Conservation (phyloP, 2,888 invertebrate species). For the Dyspetes luteomarginatus region DNA sequence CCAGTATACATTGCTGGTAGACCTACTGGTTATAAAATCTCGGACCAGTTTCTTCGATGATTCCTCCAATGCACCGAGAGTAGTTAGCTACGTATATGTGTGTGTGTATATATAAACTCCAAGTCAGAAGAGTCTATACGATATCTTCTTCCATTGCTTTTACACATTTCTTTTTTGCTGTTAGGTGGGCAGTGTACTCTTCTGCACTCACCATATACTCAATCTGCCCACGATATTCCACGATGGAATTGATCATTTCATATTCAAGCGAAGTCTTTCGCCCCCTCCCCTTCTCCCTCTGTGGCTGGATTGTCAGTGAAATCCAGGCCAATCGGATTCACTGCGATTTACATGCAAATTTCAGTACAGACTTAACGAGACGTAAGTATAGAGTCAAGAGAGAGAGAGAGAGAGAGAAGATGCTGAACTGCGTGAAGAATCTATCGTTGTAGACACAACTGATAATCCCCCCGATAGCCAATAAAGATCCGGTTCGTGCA, state of each 20-base stretch:
- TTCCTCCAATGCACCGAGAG: constrained; percentile 51
- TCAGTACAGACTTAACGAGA: constrained; percentile 61
- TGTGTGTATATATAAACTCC: neutral
- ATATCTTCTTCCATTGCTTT: constrained; percentile 45
- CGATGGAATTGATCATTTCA: constrained; percentile 60
- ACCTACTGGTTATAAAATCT: constrained; percentile 64
- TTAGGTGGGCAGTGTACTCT: constrained; percentile 34
- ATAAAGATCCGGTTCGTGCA: constrained; percentile 44
- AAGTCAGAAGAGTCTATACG: neutral
- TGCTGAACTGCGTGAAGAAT: constrained; percentile 39
- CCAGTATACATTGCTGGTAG: constrained; percentile 40
- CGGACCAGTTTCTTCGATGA: constrained; percentile 64
- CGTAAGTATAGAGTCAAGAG: constrained; percentile 59
- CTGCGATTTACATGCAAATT: constrained; percentile 65
- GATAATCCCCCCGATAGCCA: constrained; percentile 47
- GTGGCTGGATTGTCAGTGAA: constrained; percentile 53
- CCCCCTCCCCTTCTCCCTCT: constrained; percentile 32
- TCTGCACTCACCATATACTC: neutral
- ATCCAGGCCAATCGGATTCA: constrained; percentile 67
- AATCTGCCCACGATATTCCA: constrained; percentile 43
- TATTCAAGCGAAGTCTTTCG: constrained; percentile 53
- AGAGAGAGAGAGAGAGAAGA: constrained; percentile 10
- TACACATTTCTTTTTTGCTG: constrained; percentile 38
- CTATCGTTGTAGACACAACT: constrained; percentile 47
- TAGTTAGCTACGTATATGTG: neutral